phyloP scores from a whole-genome alignment of 2,113 vertebrate genomes.

The Steatornis caripensis region DNA sequence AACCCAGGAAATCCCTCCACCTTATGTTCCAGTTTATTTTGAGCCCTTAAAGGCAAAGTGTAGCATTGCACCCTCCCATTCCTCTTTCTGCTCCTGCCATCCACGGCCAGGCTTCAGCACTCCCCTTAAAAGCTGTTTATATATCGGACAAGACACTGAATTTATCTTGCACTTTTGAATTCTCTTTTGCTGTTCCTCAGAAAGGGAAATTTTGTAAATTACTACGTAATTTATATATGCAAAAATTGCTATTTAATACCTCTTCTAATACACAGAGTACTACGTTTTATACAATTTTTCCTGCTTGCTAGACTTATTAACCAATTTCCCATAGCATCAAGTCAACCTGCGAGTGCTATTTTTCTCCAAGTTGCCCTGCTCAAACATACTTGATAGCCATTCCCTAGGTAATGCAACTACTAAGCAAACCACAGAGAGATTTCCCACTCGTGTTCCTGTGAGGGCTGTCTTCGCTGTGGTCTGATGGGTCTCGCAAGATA shows the following conservation, averaged over 20 bases:
- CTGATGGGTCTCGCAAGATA: background rate
- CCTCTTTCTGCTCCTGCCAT: background rate
- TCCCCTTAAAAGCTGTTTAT: background rate
- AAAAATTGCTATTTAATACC: background rate
- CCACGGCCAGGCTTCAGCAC: background rate
- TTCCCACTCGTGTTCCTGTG: accelerated
- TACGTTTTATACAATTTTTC: background rate
- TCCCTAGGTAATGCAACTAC: background rate
- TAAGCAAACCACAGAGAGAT: background rate
- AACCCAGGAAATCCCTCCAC: background rate
- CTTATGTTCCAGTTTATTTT: background rate
- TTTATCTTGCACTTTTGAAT: background rate
- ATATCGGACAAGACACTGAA: background rate
- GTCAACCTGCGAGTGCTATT: accelerated
- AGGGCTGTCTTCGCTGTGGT: background rate
- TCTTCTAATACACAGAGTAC: background rate
- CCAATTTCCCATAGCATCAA: background rate
- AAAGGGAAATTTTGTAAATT: background rate
- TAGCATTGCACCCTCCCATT: background rate
- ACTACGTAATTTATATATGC: background rate
- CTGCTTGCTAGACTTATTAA: background rate
- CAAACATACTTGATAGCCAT: background rate
- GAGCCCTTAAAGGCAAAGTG: background rate
- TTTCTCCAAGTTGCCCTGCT: background rate
- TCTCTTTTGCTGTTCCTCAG: background rate